These are phyloP conservation scores for Vombatus ursinus DNA, from an alignment of 2,113 vertebrate species.

Conservation along the genomic window DNA sequence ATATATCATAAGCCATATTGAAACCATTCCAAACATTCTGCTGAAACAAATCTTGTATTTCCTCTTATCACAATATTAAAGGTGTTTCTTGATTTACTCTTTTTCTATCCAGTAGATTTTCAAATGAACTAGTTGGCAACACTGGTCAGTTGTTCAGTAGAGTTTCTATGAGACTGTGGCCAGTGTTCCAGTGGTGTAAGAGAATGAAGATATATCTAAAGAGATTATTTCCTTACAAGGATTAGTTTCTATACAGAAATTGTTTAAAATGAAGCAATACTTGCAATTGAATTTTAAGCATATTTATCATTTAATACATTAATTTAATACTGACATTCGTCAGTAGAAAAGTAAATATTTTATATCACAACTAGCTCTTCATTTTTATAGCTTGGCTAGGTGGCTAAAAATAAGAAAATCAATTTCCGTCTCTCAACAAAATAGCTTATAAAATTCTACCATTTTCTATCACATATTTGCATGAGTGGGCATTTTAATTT, in stretches of 20 bases:
- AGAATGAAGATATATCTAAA: background rate
- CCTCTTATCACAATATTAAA: too few species aligned
- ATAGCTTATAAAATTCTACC: background rate
- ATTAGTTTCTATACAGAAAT: background rate
- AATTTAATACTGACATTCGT: background rate
- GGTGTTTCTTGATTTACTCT: too few species aligned
- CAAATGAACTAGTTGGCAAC: too few species aligned
- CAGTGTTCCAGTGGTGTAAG: background rate
- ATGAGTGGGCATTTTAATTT: background rate
- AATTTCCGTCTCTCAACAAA: background rate
- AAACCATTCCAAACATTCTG: too few species aligned
- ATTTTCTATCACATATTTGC: background rate
- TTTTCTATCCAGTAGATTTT: too few species aligned
- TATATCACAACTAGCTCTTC: background rate
- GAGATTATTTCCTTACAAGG: background rate
- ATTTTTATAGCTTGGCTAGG: background rate
- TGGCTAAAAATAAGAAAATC: background rate
- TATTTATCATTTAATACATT: background rate
- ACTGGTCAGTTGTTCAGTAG: too few species aligned
- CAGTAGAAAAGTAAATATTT: background rate
- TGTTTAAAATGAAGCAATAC: background rate
- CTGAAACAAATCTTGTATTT: too few species aligned
- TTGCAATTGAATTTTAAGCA: background rate
- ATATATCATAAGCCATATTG: too few species aligned
- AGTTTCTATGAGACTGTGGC: too few species aligned